Evolutionary conservation across 2,888 invertebrate genomes (phyloP).

Genomic region (Andrena trimmerana): DNA sequence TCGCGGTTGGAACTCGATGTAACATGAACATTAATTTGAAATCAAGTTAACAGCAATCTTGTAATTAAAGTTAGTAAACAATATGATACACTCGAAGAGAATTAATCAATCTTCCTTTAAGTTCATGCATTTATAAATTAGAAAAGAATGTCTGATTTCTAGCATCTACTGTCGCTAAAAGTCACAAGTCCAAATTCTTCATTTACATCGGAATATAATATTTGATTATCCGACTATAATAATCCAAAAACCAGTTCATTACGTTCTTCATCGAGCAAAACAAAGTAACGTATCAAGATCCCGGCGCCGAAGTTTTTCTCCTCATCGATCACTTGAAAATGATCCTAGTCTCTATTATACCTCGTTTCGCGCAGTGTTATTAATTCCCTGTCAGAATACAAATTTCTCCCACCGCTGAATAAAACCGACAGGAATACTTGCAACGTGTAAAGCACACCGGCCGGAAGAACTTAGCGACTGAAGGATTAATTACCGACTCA

Average conservation of each 20-base stretch:
- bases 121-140: no score
- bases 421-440: no score
- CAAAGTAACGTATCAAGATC: not conserved
- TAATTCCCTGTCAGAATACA: not conserved
- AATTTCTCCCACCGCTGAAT: not conserved
- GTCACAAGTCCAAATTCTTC: no score
- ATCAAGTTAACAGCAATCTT: no score
- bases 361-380: not conserved
- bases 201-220: no score
- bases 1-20: not conserved
- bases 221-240: not conserved
- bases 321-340: not conserved
- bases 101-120: no score
- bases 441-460: not conserved
- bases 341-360: not conserved
- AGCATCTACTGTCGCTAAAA: no score
- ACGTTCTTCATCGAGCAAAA: not conserved
- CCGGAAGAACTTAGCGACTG: slow-evolving; percentile 21
- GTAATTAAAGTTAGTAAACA: no score
- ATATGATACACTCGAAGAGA: no score
- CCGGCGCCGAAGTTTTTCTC: not conserved
- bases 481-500: slow-evolving; percentile 32
- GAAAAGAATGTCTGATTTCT: no score
- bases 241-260: not conserved
- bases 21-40: not conserved